Conservation (phyloP, 2,888 invertebrate species). For the Onchidella celtica region DNA sequence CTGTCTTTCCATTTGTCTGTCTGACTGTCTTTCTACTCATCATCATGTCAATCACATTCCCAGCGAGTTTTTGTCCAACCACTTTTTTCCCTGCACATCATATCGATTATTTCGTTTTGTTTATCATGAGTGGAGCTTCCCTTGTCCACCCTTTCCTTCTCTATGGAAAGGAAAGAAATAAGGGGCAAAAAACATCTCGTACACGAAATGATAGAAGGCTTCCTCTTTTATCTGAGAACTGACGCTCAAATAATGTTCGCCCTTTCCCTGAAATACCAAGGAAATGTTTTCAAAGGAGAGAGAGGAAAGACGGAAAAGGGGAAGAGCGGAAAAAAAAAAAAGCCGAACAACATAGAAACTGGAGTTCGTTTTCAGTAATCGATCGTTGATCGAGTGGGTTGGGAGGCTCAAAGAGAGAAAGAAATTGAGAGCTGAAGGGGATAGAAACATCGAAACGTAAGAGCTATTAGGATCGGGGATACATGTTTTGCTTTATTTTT, state of each 20-base stretch:
- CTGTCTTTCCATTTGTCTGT: too few species aligned
- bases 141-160: not conserved
- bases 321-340: too few species aligned
- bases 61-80: too few species aligned
- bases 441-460: too few species aligned
- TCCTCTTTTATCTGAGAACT: slow-evolving; percentile 5
- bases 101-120: slow-evolving; percentile 32
- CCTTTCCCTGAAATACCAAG: not conserved
- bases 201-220: not conserved
- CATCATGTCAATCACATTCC: too few species aligned
- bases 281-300: not conserved
- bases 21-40: too few species aligned
- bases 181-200: not conserved
- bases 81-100: too few species aligned
- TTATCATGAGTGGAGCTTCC: slow-evolving; percentile 9
- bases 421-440: too few species aligned
- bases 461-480: too few species aligned
- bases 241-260: not conserved
- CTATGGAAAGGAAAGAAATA: too few species aligned
- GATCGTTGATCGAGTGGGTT: not conserved
- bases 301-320: not conserved
- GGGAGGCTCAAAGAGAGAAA: not conserved
- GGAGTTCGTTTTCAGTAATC: not conserved
- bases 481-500: too few species aligned
- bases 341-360: too few species aligned